Evolutionary conservation across 2,888 invertebrate genomes (phyloP), one percentile per base, ranked within the genome.

Genomic region (Acleris cristana): DNA sequence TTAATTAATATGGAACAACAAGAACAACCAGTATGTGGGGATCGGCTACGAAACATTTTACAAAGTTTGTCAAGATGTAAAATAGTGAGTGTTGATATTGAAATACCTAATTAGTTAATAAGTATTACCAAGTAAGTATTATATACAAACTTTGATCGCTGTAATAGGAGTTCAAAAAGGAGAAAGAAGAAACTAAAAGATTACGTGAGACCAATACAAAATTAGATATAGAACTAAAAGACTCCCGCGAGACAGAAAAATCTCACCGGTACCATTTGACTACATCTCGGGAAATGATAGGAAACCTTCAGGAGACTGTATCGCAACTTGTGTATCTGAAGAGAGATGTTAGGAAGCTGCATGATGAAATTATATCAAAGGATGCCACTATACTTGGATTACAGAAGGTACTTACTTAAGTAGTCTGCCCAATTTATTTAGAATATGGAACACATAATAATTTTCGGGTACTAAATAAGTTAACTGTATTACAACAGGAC

Each of bases 211-310:
- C 76, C 19, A 89, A 89, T 71, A 65, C 73, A 16, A 90, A 85
- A 76, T 74, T 92, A 65, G 86, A 88, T 77, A 64, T 81, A 6
- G 90, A 92, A 74, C 70, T 93, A 49, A 85, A 82, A 74, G 87
- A 90, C 76, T 72, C 83, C 2, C 82, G 84, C 8, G 91, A 93
- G 74, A 76, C 87, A 59, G 91, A 90, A 77, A 91, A 92, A 71
- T 88, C 89, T 0, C 90, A 92, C 74, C 86, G 90, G 10, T 89
- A 86, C 70, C 90, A 91, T 76, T 82, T 92, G 71, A 73, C 86
- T 62, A 82, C 83, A 14, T 89, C 90, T 23, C 83, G 91, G 26
- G 91, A 92, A 81, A 92, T 92, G 88, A 89, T 92, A 48, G 88
- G 79, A 12, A 90, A 87, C 69, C 79, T 92, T 2, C 92, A 92